Conservation (phyloP, 2,888 invertebrate species). For the Drosophila limbata region DNA sequence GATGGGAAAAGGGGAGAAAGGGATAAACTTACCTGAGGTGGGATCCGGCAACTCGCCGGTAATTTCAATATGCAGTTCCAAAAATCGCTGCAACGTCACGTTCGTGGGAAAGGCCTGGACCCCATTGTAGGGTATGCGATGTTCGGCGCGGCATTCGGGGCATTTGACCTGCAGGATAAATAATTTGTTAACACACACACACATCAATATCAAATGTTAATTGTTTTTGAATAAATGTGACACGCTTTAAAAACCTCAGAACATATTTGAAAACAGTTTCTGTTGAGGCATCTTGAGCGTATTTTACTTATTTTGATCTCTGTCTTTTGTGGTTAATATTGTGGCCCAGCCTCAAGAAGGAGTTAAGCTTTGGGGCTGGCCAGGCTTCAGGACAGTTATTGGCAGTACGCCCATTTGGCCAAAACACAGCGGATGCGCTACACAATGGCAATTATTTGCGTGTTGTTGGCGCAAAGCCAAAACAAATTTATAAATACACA, state of each 20-base stretch:
- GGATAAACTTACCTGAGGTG: conserved; percentile 88
- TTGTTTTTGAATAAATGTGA: conserved; percentile 29
- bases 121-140: conserved; percentile 97
- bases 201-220: not conserved
- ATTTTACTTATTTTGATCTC: conserved; percentile 43
- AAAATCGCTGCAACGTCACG: conserved; percentile 96
- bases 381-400: conserved; percentile 64
- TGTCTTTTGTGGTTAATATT: conserved; percentile 19
- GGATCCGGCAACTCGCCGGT: conserved; percentile 96
- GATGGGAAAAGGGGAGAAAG: not conserved
- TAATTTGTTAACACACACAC: conserved; percentile 1
- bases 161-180: conserved; percentile 92
- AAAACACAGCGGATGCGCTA: conserved; percentile 38
- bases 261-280: conserved; percentile 11
- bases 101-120: conserved; percentile 98
- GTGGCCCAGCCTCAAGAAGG: not conserved
- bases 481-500: conserved; percentile 70
- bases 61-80: conserved; percentile 97
- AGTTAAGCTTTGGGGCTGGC: conserved; percentile 8
- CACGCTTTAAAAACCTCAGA: conserved; percentile 76
- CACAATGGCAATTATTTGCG: conserved; percentile 78
- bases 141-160: conserved; percentile 99
- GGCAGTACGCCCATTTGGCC: conserved; percentile 40
- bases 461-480: conserved; percentile 72
- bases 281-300: conserved; percentile 74